Base-by-base conservation (phyloP, 2,888 invertebrate genomes). In the Rhodophaea formosa region DNA sequence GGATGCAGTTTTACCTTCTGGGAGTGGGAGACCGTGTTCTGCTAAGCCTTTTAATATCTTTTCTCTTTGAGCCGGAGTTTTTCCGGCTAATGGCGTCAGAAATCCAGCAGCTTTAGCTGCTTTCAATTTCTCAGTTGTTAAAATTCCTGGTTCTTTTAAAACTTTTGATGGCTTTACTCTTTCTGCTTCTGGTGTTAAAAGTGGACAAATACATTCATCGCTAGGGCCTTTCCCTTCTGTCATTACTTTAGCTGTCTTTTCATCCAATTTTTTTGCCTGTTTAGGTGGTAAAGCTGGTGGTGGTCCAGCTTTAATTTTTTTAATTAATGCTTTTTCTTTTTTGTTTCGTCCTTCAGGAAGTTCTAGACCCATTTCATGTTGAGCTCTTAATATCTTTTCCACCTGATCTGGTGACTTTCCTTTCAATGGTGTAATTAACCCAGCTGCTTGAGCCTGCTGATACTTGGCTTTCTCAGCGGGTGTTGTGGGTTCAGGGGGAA, bases 131-230 rank as follows among this genome's bases (percentile, higher is more conserved):
- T 52, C 59, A 23, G 53, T 56, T 23, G 53, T 60, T 8, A 55
- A 47, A 47, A 23, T 56, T 8, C 53, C 56, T 15, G 56, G 39
- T 35, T 56, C 56, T 15, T 55, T 54, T 23, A 44, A 12, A 16
- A 52, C 10, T 17, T 52, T 43, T 14, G 58, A 49, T 23, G 30
- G 35, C 46, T 58, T 45, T 17, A 29, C 8, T 46, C 17, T 58
- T 58, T 63, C 58, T 66, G 65, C 12, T 61, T 71, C 71, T 1
- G 72, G 72, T 8, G 75, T 72, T 12, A 75, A 62, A 43, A 72
- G 60, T 52, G 63, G 62, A 61, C 73, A 71, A 53, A 77, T 75
- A 57, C 77, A 77, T 68, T 77, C 73, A 51, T 75, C 76, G 45
- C 67, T 70, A 8, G 75, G 74, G 0, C 76, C 77, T 63, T 71